Base-by-base conservation (phyloP, 1,140 invertebrate species). In the Drosophila leontia region DNA sequence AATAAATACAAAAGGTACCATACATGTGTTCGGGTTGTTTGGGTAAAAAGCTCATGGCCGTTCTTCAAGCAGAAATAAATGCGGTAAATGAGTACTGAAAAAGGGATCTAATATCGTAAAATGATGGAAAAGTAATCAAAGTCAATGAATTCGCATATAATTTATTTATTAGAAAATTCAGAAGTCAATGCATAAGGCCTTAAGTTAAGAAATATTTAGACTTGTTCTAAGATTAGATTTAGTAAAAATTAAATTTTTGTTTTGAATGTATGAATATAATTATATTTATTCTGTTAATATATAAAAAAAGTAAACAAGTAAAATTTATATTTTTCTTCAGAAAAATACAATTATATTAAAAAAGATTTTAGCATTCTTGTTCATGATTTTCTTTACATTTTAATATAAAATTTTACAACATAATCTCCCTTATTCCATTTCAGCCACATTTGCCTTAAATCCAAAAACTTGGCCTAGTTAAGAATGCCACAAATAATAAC, bases 1-100 rank as follows among this genome's bases (percentile, higher is more conserved):
- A 68, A 83, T 80, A 71, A 84, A 77, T 68, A 77, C 51, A 53
- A 60, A 60, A 67, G 37, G 41, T 53, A 60, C 13, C 13, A 29
- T 57, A 76, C 45, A 45, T 71, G 41, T 19, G 39, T 12, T 37
- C 6, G 39, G 29, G 44, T 32, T 34, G 12, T 35, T 15, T 6
- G 35, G 37, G 19, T n/a, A 44, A 12, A 51, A 42, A 34, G 6
- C 42, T 41, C 68, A 71, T 39, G 50, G 51, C 65, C 65, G 32
- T 58, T 35, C 65, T 32, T 60, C 44, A 42, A 70, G 69, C 69
- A n/a, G 44, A 60, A 72, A 51, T 72, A 72, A 51, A 60, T 60
- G 32, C 23, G 45, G 32, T 32, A 35, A 59, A 72, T 72, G 67
- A 48, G 32, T 41, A 50, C 34, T 39, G 67, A 12, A 71, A 39